phyloP scores from a whole-genome alignment of 1,140 invertebrate genomes.

The Atta texana region DNA sequence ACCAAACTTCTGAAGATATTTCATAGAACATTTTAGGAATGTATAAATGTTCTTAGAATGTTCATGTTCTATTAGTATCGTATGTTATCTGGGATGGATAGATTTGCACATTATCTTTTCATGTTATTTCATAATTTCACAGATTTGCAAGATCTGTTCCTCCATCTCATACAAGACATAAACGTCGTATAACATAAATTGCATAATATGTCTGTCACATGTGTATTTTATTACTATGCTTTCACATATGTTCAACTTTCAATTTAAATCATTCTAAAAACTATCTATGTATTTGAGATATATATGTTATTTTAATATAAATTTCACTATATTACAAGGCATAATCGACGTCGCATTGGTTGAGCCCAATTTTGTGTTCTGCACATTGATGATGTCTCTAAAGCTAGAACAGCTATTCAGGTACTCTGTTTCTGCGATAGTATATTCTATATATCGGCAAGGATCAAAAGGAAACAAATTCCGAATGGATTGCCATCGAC shows the following conservation, averaged over 20 bases:
- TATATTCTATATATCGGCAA: background rate
- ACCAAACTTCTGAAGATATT: too few species aligned
- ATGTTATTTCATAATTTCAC: slow-evolving; percentile 25
- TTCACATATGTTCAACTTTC: background rate
- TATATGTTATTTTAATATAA: slow-evolving; percentile 5
- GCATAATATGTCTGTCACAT: slow-evolving; percentile 9
- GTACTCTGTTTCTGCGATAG: background rate
- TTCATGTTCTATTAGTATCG: too few species aligned
- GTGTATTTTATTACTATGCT: slow-evolving; percentile 22
- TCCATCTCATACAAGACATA: background rate
- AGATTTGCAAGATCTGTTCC: slow-evolving; percentile 1
- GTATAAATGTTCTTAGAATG: too few species aligned
- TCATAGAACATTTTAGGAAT: too few species aligned
- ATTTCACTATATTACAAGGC: background rate
- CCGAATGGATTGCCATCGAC: slow-evolving; percentile 1
- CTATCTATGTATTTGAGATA: slow-evolving; percentile 1
- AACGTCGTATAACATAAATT: background rate
- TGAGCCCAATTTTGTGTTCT: background rate
- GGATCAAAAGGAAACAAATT: slow-evolving; percentile 8
- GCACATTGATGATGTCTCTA: background rate
- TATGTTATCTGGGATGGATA: too few species aligned
- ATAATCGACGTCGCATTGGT: background rate
- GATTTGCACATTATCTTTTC: background rate
- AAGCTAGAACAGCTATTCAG: background rate
- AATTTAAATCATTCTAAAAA: slow-evolving; percentile 3